Conservation (phyloP, 2,888 invertebrate species). For the Nomada ferruginata region DNA sequence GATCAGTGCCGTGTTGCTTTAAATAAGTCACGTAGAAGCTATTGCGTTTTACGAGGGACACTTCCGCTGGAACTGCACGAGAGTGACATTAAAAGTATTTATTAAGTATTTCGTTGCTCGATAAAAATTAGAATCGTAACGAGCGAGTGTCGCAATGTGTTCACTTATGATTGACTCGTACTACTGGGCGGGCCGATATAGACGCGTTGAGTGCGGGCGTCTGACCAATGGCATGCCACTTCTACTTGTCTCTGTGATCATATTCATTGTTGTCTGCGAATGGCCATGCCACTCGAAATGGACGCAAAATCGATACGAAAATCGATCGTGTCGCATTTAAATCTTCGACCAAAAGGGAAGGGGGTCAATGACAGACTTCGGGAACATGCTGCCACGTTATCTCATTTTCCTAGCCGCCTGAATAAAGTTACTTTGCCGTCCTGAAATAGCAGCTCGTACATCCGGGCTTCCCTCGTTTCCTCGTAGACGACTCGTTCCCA, state of each 20-base stretch:
- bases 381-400: not conserved
- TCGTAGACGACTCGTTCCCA: not conserved
- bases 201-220: not conserved
- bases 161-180: not conserved
- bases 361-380: constrained; percentile 5
- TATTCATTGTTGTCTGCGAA: not conserved
- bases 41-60: not conserved
- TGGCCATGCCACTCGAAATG: not conserved
- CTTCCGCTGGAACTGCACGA: not conserved
- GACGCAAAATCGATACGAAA: not conserved
- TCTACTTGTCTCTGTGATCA: too few relatives aligned
- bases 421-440: constrained; percentile 20
- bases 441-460: constrained; percentile 13
- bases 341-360: not conserved
- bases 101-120: not conserved
- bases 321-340: constrained; percentile 13
- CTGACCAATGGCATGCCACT: not conserved
- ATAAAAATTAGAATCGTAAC: not conserved
- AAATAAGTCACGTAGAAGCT: constrained; percentile 44
- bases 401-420: constrained; percentile 27
- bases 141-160: not conserved
- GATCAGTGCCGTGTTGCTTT: constrained; percentile 10
- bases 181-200: not conserved
- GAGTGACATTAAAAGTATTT: not conserved
- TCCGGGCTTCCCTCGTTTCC: constrained; percentile 24